Base-by-base conservation (phyloP, 2,797 vertebrate genomes). In the Sylvia borin region DNA sequence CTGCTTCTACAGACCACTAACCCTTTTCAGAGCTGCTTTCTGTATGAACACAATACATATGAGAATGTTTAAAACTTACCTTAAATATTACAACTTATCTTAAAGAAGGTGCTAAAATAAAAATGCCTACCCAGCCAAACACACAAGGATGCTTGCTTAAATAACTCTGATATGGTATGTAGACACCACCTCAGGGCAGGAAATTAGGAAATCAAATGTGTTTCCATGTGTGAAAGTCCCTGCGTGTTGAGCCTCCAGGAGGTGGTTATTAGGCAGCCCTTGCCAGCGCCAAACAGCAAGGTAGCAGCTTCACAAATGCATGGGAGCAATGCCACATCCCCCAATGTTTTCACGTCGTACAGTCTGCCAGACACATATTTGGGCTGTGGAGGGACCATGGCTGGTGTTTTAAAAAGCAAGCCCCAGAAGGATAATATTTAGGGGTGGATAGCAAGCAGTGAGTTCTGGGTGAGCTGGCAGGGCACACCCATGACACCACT, bases 401-500 rank as follows among this genome's bases (percentile, higher is more conserved):
- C 26, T 73, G 32, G 22, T 34, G 20, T n/a, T 64, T 20, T 19
- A 26, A 38, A 53, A 60, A 81, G 29, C 74, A 40, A 40, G 25
- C 18, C 7, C 25, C 2, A 3, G 26, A 72, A 57, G n/a, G 16
- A 15, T 6, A 16, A 13, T 20, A 5, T 40, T 66, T 40, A 14
- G 36, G 22, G 29, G 18, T 20, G 75, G 0, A 0, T 31, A 74
- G 22, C 16, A 2, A 3, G 36, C 0, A 2, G 47, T 0, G 2
- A 43, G 57, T 24, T 20, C 26, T 7, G 1, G 31, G 20, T 29
- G 57, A 80, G 29, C 34, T 34, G 40, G n/a, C 62, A 78, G 18
- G 25, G 29, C 4, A 1, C 10, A 70, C 6, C 3, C 1, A 0
- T 5, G 2, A 24, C 22, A 10, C 13, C 45, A 1, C 10, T 1